Conservation (phyloP, 2,113 vertebrate genomes). For the Halichoerus grypus region DNA sequence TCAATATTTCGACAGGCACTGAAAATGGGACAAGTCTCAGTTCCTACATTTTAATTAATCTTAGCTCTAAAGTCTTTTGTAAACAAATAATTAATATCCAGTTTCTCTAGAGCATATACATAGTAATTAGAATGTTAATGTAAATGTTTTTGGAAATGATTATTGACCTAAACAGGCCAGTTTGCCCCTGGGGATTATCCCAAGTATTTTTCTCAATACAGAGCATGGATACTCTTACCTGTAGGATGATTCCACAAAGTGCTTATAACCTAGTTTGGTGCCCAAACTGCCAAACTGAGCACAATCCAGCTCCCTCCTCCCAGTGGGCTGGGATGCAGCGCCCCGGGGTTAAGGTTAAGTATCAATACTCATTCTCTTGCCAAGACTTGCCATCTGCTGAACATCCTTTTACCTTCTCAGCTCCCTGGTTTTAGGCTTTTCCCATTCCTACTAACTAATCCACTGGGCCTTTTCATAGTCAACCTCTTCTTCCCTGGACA, state of each 20-base stretch:
- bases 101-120: neutral
- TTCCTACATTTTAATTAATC: constrained; percentile 39
- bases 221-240: neutral
- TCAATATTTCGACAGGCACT: constrained; percentile 24
- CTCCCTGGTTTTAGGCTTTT: neutral
- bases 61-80: neutral
- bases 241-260: neutral
- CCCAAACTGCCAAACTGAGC: too few relatives aligned
- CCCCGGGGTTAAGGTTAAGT: neutral
- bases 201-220: neutral
- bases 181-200: neutral
- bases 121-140: neutral
- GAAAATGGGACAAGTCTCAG: neutral
- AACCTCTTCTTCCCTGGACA: neutral
- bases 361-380: neutral
- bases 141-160: constrained; percentile 12
- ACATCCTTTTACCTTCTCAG: neutral
- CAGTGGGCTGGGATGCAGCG: rapidly evolving
- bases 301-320: too few relatives aligned
- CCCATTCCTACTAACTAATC: neutral
- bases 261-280: neutral
- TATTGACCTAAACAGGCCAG: neutral
- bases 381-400: neutral
- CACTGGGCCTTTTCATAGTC: neutral
- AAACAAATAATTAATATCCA: constrained; percentile 49